Base-by-base conservation (phyloP, 2,113 vertebrate genomes). In the Equus przewalskii region DNA sequence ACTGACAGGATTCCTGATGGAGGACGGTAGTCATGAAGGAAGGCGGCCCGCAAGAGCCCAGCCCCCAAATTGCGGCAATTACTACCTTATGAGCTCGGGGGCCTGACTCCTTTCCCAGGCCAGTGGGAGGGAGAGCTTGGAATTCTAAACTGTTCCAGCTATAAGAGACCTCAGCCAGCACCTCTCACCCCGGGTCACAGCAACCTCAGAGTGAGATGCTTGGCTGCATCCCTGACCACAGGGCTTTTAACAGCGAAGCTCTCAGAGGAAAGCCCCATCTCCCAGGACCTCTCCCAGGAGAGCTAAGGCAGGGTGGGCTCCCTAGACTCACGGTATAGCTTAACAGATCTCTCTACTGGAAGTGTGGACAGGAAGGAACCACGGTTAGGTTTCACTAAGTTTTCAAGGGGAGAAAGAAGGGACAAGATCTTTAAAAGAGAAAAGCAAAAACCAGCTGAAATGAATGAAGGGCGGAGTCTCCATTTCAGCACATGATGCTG, bases 1-100 rank as follows among this genome's bases (percentile, higher is more conserved):
- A 96, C 97, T 98, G 98, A 98, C 97, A 97, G 97, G 94, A 97
- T 89, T 98, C 97, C 87, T 96, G 97, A 98, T 98, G 97, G 98
- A 98, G 98, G 98, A 98, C 96, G 78, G 96, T 97, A 94, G 95
- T 98, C 95, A 33, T 73, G 98, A 98, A 91, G 83, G 95, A 96
- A 98, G 96, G 76, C 94, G 76, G 98, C 97, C 95, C 60, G 90
- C 94, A 92, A 92, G 60, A n/a, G 88, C 97, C 96, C 91, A 62
- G 79, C 93, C 93, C 90, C 97, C 94, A 93, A 81, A 93, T 73
- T 81, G 95, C 64, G 94, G 94, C 96, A 97, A 96, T 97, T 95
- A 86, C 95, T 95, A 96, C 97, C 94, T 96, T 93, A 83, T 89
- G 89, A 97, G 96, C 70, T 94, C 67, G 44, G 88, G 21, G 93